Base-by-base conservation (phyloP, 2,113 vertebrate genomes). In the Cyphomyrus discorhynchus region DNA sequence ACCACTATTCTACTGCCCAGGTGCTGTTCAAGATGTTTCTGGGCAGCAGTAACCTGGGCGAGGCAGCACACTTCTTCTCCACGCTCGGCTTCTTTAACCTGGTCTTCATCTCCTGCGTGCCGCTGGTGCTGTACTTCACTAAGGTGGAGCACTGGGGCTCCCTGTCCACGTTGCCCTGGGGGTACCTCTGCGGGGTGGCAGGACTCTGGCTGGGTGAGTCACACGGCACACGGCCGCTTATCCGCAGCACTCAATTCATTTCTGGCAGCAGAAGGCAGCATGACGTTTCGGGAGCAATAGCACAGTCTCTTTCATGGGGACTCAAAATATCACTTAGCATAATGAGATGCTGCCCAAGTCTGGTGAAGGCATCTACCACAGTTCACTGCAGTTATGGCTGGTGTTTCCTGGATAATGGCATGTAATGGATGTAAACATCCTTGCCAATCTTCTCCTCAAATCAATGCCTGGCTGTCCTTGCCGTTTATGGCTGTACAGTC, bases 21-120 rank as follows among this genome's bases (percentile, higher is more conserved):
- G 98, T 99, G 93, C 94, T 99, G 93, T 99, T 99, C 93, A 99
- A 99, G 93, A 99, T 99, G 98, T 99, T 99, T 90, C 97, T 99
- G 0, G 98, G 98, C 92, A 99, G 97, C 83, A 98, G 98, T 52
- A 99, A 97, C 95, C 97, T 99, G 0, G 98, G 98, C 39, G 98
- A 99, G 91, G 97, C 97, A 0, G 98, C 98, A 62, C 98, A 99
- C 93, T 99, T 99, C 53, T 96, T 99, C 89, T 99, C 98, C 49
- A 99, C 98, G 0, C 95, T 99, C 95, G 98, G 98, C 56, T 97
- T 99, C 95, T 99, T 99, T 95, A 99, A 99, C 91, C 96, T 99
- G 90, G 96, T 99, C 94, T 98, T 99, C 95, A 98, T 99, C 94
- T 99, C 98, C 31, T 97, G 97, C 70, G 98, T 98, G 82, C 98